Evolutionary conservation across 2,888 invertebrate genomes (phyloP).

Genomic region (Alloplasta piceator): DNA sequence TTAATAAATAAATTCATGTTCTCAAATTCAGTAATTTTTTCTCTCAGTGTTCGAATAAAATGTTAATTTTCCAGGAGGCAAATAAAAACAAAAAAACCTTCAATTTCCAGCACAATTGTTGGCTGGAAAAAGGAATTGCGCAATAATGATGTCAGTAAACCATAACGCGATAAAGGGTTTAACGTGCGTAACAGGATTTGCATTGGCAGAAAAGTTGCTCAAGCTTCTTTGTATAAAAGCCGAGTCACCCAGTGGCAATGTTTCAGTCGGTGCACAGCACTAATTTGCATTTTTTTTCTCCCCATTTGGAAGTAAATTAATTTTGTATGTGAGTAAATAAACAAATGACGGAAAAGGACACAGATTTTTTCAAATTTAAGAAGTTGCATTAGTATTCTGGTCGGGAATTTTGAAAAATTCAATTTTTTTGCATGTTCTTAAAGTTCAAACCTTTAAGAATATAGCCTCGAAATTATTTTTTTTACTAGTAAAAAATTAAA

Average conservation of each 20-base stretch:
- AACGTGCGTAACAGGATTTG: slow-evolving; percentile 60
- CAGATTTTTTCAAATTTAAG: not conserved
- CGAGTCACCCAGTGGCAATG: slow-evolving; percentile 18
- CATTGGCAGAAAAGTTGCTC: slow-evolving; percentile 33
- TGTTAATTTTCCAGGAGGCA: no score
- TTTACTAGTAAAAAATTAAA: no score
- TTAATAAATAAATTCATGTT: no score
- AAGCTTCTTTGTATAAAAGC: slow-evolving; percentile 65
- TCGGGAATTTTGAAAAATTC: no score
- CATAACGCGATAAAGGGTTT: slow-evolving; percentile 58
- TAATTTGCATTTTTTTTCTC: slow-evolving; percentile 39
- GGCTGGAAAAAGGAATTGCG: not conserved
- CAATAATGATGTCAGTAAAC: slow-evolving; percentile 53
- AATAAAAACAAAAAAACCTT: no score
- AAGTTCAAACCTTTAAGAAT: not conserved
- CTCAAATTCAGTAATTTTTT: no score
- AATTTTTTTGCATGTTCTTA: no score
- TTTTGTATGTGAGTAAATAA: slow-evolving; percentile 32
- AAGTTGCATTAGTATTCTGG: no score
- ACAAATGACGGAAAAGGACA: not conserved
- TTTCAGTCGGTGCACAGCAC: slow-evolving; percentile 65
- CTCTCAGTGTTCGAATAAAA: no score
- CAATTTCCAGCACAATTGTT: no score
- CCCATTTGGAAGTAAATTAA: slow-evolving; percentile 8
- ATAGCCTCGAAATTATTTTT: not conserved